These are phyloP conservation scores for Neofelis nebulosa DNA, from an alignment of 2,113 vertebrate species.

Conservation along the genomic window DNA sequence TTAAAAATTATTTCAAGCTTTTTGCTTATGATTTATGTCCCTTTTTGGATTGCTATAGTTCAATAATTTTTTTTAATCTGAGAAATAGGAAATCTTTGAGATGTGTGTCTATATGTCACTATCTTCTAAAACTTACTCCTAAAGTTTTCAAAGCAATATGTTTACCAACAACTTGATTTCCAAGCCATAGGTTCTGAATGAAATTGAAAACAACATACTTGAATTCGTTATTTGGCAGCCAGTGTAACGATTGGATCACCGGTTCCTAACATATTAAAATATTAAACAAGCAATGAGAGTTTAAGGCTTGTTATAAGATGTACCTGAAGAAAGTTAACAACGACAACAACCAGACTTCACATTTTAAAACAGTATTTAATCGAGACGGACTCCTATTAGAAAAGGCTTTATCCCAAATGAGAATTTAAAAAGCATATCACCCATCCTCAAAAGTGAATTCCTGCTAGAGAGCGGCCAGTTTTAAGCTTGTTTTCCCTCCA, in stretches of 20 bases:
- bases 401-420: not conserved
- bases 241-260: not conserved
- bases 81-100: not conserved
- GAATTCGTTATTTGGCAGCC: not conserved
- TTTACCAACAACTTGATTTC: not conserved
- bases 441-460: conserved; percentile 46
- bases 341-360: not conserved
- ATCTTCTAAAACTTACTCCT: not conserved
- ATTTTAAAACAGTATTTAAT: not conserved
- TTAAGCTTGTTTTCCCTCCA: conserved; percentile 50
- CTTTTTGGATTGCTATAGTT: not conserved
- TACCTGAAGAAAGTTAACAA: not conserved
- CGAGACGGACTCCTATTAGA: not conserved
- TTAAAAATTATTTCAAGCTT: not conserved
- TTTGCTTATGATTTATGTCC: not conserved
- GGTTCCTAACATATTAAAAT: not conserved
- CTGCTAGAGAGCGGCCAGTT: conserved; percentile 48
- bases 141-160: not conserved
- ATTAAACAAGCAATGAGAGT: not conserved
- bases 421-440: not conserved
- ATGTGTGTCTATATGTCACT: not conserved
- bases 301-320: conserved; percentile 32
- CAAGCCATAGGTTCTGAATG: not conserved
- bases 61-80: not conserved
- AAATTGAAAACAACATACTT: conserved; percentile 12